Evolutionary conservation across 2,797 vertebrate species (phyloP), one percentile per base, ranked within the genome.

Genomic region (Acrossocheilus fasciatus): DNA sequence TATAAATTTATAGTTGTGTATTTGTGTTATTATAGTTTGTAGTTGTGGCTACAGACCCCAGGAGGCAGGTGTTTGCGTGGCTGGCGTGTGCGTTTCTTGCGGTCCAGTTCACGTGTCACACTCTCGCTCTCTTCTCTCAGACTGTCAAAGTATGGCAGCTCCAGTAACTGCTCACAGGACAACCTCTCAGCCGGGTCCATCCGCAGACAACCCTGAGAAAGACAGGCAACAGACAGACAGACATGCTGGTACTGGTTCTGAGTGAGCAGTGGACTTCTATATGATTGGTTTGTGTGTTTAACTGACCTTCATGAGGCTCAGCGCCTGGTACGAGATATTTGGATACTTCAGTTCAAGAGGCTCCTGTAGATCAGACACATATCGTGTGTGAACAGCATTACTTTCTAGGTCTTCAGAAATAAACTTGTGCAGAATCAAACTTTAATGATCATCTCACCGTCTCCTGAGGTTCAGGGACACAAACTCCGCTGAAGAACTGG

Each of bases 401-500:
- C 12, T 36, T 62, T 82, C 34, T 6, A 43, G 23, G 39, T 18
- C 47, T 43, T 2, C 23, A 47, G 39, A 76, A 75, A n/a, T 62
- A 0, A 76, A 36, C 72, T 52, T 39, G 2, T 36, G 43, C 30
- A 47, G 36, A 45, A 50, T 45, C 0, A 45, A 72, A 30, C 34
- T 15, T 26, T 26, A 39, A n/a, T 8, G 26, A 39, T 36, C 26
- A 84, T 15, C 96, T 96, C 91, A 98, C 98, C 98, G 93, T 96
- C 89, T 96, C 96, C 68, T 96, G 96, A 0, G 97, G 96, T 88
- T 98, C 98, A 2, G 97, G 98, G 91, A 99, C 97, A 89, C 96
- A 96, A n/a, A 98, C 96, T 3, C 98, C 98, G 2, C 95, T 97
- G 94, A 99, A 99, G 94, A 98, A 99, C 92, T 98, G 97, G 95